Evolutionary conservation across 2,113 vertebrate genomes (phyloP).

Genomic region (Heliornis fulica): DNA sequence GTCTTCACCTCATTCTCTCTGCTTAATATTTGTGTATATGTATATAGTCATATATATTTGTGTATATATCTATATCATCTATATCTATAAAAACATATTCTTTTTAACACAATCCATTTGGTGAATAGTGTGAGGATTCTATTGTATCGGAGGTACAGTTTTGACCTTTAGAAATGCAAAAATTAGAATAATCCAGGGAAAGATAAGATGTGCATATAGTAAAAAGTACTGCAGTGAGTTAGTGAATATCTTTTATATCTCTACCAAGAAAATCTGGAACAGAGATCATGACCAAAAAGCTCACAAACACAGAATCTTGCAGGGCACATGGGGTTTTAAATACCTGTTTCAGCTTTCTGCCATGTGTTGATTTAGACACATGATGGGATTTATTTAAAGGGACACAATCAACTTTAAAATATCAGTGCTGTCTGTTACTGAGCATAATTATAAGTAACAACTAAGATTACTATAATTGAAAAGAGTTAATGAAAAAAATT

Average conservation of each 20-base stretch:
- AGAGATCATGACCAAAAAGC: constrained; percentile 11
- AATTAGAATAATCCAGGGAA: constrained; percentile 37
- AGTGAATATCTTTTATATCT: not conserved
- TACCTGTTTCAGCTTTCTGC: not conserved
- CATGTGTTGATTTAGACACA: not conserved
- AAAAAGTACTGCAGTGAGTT: not conserved
- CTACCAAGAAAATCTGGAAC: not conserved
- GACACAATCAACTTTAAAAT: not conserved
- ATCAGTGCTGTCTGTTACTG: not conserved
- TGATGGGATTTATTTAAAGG: constrained; percentile 14
- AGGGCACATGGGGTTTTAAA: not conserved
- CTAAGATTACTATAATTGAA: not conserved
- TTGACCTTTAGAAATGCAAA: constrained; percentile 26
- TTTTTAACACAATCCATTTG: not conserved
- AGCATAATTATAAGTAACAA: not conserved
- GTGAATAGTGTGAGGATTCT: not conserved
- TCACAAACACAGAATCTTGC: constrained; percentile 10
- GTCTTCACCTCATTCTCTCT: not conserved
- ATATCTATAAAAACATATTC: not conserved
- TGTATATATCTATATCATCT: not conserved
- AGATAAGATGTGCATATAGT: not conserved
- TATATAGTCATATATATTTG: not conserved
- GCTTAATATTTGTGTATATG: not conserved
- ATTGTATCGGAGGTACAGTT: not conserved
- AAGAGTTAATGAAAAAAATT: not conserved